phyloP scores from a whole-genome alignment of 1,140 invertebrate genomes.

The Nasonia vitripennis region DNA sequence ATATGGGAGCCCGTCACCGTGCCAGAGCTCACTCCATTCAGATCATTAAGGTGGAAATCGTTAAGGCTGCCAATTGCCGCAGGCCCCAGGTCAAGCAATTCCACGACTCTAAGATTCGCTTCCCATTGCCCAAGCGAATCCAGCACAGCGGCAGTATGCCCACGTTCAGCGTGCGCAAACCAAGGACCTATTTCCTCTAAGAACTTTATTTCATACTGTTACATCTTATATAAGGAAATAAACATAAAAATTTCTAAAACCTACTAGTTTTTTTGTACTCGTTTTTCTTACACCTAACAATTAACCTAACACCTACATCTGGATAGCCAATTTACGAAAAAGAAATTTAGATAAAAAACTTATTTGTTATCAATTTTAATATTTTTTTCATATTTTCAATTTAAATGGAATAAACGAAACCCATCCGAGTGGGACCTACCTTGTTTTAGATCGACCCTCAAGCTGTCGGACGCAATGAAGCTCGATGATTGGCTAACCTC shows the following conservation, averaged over 20 bases:
- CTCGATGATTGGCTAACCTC: neutral
- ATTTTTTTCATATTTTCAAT: no score
- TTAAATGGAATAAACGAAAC: no score
- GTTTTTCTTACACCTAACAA: neutral
- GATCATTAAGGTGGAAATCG: conserved; percentile 97
- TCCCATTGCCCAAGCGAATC: conserved; percentile 96
- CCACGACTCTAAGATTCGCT: conserved; percentile 96
- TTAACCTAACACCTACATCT: no score
- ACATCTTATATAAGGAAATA: conserved; percentile 14
- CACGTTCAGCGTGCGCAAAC: conserved; percentile 90
- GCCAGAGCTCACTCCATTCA: conserved; percentile 97
- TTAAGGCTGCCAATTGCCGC: conserved; percentile 90
- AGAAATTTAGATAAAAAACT: no score
- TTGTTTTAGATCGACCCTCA: neutral
- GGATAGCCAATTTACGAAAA: no score
- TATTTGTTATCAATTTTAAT: no score
- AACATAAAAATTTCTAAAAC: neutral
- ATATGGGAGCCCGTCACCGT: conserved; percentile 99
- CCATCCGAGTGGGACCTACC: no score
- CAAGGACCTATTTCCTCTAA: conserved; percentile 95
- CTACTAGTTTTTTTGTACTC: neutral
- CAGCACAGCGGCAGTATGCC: conserved; percentile 87
- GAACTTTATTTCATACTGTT: conserved; percentile 2
- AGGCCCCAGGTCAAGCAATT: conserved; percentile 98
- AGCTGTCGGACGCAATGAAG: neutral